A percentile compares a stretch with the other conserved stretches of the same genome.
These are phyloP conservation scores for Punctoribates punctum DNA, from an alignment of 2,888 invertebrate species.

Conservation along the genomic window DNA sequence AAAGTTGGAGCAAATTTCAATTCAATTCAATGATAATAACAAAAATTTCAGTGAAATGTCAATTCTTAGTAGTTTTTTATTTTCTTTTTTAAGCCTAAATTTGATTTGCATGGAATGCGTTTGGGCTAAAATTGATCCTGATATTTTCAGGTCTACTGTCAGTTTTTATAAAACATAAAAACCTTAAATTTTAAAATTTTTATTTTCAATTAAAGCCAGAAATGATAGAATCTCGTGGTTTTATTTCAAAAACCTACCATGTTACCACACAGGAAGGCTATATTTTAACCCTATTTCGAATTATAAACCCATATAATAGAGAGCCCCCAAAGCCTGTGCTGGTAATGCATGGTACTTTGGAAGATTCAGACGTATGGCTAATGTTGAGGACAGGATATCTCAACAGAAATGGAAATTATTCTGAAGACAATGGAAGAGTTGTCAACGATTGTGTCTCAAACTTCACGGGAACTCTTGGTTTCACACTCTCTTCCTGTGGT, in stretches of 20 bases:
- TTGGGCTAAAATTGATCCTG: too few species aligned
- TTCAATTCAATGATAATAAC: too few species aligned
- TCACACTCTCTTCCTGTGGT: constrained; percentile 38
- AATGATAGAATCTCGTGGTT: constrained; percentile 39
- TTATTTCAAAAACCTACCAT: background rate
- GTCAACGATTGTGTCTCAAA: constrained; percentile 25
- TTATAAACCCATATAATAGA: constrained; percentile 7
- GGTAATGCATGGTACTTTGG: constrained; percentile 36
- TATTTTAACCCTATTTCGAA: constrained; percentile 33
- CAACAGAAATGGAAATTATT: background rate
- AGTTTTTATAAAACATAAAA: too few species aligned
- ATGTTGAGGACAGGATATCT: constrained; percentile 23
- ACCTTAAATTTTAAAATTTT: too few species aligned
- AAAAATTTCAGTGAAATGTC: too few species aligned
- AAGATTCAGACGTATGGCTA: constrained; percentile 37
- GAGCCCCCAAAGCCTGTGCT: background rate
- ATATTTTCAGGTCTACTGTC: too few species aligned
- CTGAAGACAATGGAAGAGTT: background rate
- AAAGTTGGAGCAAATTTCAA: too few species aligned
- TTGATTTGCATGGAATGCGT: too few species aligned
- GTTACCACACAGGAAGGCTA: constrained; percentile 35
- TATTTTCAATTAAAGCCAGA: constrained; percentile 19
- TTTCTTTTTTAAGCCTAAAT: too few species aligned
- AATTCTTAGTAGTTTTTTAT: too few species aligned
- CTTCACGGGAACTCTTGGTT: constrained; percentile 15